Evolutionary conservation across 1,140 invertebrate species (phyloP).

Genomic region (Ceratitis capitata): DNA sequence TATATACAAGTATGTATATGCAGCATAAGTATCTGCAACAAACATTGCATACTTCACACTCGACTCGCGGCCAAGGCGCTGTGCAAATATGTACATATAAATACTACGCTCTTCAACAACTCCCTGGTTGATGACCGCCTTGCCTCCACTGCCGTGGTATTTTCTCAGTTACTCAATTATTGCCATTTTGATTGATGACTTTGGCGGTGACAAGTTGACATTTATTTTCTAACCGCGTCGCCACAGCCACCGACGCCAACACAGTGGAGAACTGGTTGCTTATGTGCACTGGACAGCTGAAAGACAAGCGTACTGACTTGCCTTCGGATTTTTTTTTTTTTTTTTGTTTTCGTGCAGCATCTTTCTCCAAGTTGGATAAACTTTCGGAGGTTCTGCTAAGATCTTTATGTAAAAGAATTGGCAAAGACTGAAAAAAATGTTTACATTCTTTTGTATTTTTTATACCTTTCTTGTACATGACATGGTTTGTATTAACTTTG

Average conservation of each 20-base stretch:
- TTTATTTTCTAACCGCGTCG: constrained; percentile 36
- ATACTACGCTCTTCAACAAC: neutral
- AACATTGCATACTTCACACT: neutral
- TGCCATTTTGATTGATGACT: constrained; percentile 37
- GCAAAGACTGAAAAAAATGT: no score
- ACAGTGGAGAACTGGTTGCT: neutral
- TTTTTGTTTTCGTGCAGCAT: neutral
- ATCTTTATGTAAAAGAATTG: no score
- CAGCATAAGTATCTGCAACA: neutral
- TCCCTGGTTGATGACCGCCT: neutral
- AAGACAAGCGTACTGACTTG: neutral
- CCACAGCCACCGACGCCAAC: constrained; percentile 26
- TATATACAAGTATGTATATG: no score
- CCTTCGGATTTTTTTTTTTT: neutral
- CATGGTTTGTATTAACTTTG: no score
- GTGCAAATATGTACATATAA: constrained; percentile 1
- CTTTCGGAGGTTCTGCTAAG: no score
- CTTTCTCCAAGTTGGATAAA: neutral
- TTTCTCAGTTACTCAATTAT: constrained; percentile 34
- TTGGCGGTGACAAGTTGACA: constrained; percentile 34
- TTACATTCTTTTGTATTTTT: no score
- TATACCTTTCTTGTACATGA: no score
- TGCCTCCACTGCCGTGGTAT: neutral
- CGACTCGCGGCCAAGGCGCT: neutral
- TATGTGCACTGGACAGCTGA: neutral